Percentiles rank a stretch among this genome's conserved stretches.
Evolutionary conservation across 2,888 invertebrate species (phyloP).

Genomic region (Lasioglossum zephyrum): DNA sequence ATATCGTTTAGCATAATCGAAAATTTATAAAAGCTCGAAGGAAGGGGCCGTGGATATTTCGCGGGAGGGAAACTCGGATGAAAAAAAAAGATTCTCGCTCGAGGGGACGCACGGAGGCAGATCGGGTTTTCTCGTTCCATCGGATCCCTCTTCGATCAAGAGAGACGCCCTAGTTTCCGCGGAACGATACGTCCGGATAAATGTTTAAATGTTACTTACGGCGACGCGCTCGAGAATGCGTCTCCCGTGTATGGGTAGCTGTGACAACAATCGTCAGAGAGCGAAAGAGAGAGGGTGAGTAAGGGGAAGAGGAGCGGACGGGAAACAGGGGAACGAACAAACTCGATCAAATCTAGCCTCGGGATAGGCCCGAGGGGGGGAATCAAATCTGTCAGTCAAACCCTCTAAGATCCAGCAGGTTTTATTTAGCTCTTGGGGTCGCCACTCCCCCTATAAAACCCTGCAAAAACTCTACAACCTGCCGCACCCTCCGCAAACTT

Average conservation of each 20-base stretch:
- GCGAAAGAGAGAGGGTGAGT: background rate
- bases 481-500: background rate
- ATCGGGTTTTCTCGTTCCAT: conserved; percentile 23
- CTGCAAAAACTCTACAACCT: background rate
- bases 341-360: conserved; percentile 14
- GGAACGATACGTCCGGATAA: background rate
- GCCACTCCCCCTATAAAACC: background rate
- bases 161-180: background rate
- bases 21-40: conserved; percentile 49
- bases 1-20: conserved; percentile 55
- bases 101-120: conserved; percentile 9
- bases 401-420: background rate
- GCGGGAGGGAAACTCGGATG: conserved; percentile 13
- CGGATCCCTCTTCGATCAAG: conserved; percentile 44
- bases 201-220: conserved; percentile 7
- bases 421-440: conserved; percentile 12
- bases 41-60: background rate
- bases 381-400: conserved; percentile 15
- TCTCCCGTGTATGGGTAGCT: background rate
- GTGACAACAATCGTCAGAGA: background rate
- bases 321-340: background rate
- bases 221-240: background rate
- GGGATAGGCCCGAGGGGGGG: conserved; percentile 4
- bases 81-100: background rate
- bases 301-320: background rate